Evolutionary conservation across 2,888 invertebrate genomes (phyloP), one percentile per base, ranked within the genome.

Genomic region (Melolontha melolontha): DNA sequence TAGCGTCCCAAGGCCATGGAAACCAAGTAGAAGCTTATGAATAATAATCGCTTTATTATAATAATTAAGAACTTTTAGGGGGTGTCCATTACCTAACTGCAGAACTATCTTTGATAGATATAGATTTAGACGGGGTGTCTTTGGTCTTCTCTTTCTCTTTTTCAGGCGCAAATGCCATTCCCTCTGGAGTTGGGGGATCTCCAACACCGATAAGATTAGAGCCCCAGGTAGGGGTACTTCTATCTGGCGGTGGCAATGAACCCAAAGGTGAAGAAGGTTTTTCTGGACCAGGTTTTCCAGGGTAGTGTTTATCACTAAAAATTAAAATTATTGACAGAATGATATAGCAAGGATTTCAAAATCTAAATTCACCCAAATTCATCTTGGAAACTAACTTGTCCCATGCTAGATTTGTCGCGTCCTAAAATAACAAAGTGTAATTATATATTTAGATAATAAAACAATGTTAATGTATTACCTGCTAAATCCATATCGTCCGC

Each of bases 171-270:
- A 51, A 51, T 5, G 17, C 22, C 40, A 67, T 42, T 59, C 59
- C 66, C 52, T 67, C 66, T 0, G 71, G 70, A 40, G 70, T 67
- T 51, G 69, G 69, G 6, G 69, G 69, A 52, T 78, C 79, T 16
- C 72, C 70, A 1, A 81, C 79, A 14, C 80, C 76, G 17, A 82
- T 72, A 14, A 82, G 73, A 70, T 82, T 83, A 1, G 82, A 81
- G 29, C 82, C 82, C 83, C 83, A 83, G 2, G 79, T 80, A 12
- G 82, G 81, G 0, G 79, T 77, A 5, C 70, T 64, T 50, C 81
- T 71, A 7, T 78, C 79, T 40, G 78, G 79, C 8, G 67, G 55
- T 5, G 70, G 66, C 0, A 70, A 63, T 16, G 69, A 68, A 1
- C 79, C 80, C n/a, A 80, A 65, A 1, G 78, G 79, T 8, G 75